Evolutionary conservation across 2,113 vertebrate genomes (phyloP).

Genomic region (Cariama cristata): DNA sequence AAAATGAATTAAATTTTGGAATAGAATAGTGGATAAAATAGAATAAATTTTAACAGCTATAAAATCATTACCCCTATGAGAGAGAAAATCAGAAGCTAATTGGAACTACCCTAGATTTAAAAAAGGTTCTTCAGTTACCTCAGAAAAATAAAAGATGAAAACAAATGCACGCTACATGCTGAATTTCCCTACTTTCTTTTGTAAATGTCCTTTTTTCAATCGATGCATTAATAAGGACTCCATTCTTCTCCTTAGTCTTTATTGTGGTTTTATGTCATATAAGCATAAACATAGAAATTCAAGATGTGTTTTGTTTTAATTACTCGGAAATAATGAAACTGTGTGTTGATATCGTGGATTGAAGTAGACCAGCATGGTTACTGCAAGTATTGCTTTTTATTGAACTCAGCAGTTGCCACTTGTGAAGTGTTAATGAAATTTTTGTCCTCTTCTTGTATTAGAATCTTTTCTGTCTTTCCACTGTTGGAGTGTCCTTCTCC

Average conservation of each 20-base stretch:
- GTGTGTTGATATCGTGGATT: not conserved
- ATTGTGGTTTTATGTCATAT: not conserved
- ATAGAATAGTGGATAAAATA: not conserved
- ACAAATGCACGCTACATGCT: not conserved
- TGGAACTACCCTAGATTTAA: not conserved
- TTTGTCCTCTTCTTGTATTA: not conserved
- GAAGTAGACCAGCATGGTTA: not conserved
- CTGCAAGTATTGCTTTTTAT: not conserved
- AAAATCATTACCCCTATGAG: not conserved
- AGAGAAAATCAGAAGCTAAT: not conserved
- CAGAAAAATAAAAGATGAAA: not conserved
- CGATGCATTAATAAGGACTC: not conserved
- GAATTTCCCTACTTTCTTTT: not conserved
- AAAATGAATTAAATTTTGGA: not conserved
- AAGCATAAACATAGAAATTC: not conserved
- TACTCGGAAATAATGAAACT: not conserved
- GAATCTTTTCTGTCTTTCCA: not conserved
- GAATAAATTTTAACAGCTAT: not conserved
- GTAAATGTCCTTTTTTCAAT: not conserved
- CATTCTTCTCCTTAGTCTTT: not conserved
- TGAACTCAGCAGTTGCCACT: not conserved
- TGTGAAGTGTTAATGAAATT: not conserved
- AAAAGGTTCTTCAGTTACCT: not conserved
- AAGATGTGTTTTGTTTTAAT: conserved; percentile 2
- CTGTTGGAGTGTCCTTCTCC: not conserved